phyloP scores from a whole-genome alignment of 1,140 invertebrate species.

The Bactericera cockerelli region DNA sequence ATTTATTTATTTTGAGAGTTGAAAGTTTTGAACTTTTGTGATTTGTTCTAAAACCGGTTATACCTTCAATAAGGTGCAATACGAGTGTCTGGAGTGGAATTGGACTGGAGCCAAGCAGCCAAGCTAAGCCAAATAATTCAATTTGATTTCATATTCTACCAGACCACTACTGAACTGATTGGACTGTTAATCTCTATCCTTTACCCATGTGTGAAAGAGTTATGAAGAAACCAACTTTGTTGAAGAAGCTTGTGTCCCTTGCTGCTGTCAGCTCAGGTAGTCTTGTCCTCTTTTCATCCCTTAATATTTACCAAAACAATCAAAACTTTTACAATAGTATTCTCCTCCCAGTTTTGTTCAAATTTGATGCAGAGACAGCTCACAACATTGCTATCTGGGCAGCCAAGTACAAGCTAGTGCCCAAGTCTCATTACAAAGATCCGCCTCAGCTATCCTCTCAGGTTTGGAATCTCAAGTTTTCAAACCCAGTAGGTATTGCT shows the following conservation, averaged over 20 bases:
- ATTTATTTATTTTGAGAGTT: no score
- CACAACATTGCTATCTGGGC: slow-evolving; percentile 57
- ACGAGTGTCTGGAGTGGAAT: no score
- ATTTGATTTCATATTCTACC: no score
- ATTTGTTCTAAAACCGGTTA: no score
- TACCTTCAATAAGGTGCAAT: no score
- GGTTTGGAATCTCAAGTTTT: slow-evolving; percentile 53
- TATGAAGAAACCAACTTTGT: slow-evolving; percentile 26
- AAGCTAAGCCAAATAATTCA: no score
- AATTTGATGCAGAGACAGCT: slow-evolving; percentile 55
- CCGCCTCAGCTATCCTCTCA: slow-evolving; percentile 44
- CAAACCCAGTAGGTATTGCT: slow-evolving; percentile 86
- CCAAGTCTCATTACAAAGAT: slow-evolving; percentile 39
- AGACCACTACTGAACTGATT: no score
- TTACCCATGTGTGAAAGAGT: no score
- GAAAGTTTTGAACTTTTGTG: no score
- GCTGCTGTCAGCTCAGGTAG: slow-evolving; percentile 39
- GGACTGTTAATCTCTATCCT: no score
- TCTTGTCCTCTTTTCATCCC: slow-evolving; percentile 38
- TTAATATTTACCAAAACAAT: slow-evolving; percentile 49
- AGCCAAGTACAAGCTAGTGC: slow-evolving; percentile 57
- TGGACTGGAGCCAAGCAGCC: no score
- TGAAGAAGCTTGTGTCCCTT: slow-evolving; percentile 38
- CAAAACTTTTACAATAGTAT: slow-evolving; percentile 59
- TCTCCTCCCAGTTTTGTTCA: slow-evolving; percentile 49